Base-by-base conservation (phyloP, 2,888 invertebrate species). In the Timema podura region DNA sequence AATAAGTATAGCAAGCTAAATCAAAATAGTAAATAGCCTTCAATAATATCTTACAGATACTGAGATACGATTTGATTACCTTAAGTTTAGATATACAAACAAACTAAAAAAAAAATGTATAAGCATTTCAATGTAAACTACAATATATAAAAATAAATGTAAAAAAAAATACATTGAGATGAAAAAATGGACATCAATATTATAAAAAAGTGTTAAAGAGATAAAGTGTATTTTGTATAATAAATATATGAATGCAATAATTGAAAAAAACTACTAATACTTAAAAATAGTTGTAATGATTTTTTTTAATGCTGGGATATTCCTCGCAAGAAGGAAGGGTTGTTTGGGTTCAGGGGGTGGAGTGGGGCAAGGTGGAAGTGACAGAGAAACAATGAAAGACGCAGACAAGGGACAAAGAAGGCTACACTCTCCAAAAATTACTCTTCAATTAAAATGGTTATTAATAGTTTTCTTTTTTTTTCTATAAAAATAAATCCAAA, bases 391-490 rank as follows among this genome's bases (percentile, higher is more conserved):
- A 88, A 89, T 90, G 89, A 86, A 83, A 88, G 90, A 91, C 90
- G 90, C 88, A 90, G 89, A 90, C 90, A 90, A 88, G 86, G 87
- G 88, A 89, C 86, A 88, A 86, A 71, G 67, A 69, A 65, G 66
- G 65, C 69, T 69, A 69, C 69, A 69, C 69, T 69, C 65, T 65
- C 69, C 68, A 69, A 69, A 66, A 69, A 69, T 61, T 30, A 61
- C 48, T 65, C 48, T 69, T 69, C 59, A 69, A 69, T 65, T 57
- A 67, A 47, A 30, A 30, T 65, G 69, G 65, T 64, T 67, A 30
- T 30, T 68, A 48, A 57, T 49, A 57, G 48, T 68, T 68, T 68
- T 71, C 64, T 68, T 68, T 47, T 66, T 70, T 48, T 61, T 65
- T 69, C 69, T 65, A 48, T 59, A 59, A 16, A 65, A 30, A 30